These are phyloP conservation scores for Lucifuga dentata DNA, from an alignment of 2,113 vertebrate species.

Conservation along the genomic window DNA sequence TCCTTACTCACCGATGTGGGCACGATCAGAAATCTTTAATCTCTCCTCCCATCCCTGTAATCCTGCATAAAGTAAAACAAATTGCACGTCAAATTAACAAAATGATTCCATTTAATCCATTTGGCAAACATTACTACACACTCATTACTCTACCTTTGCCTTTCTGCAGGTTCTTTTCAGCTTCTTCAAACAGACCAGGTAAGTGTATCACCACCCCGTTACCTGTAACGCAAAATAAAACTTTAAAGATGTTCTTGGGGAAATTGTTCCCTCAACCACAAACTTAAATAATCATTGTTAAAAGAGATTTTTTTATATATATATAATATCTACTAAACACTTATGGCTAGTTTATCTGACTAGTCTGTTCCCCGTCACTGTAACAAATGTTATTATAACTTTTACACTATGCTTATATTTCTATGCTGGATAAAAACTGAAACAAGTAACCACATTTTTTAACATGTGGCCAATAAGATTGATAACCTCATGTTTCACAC, in stretches of 20 bases:
- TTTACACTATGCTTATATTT: no score
- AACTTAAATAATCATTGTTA: neutral
- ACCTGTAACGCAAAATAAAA: conserved; percentile 63
- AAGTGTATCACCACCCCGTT: conserved; percentile 88
- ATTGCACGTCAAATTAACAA: neutral
- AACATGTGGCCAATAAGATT: no score
- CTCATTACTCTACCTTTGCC: conserved; percentile 78
- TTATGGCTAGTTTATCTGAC: no score
- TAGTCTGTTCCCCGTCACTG: no score
- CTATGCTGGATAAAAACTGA: no score
- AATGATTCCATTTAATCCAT: no score
- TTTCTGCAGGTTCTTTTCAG: conserved; percentile 83
- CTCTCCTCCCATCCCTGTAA: conserved; percentile 85
- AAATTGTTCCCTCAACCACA: neutral
- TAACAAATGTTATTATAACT: no score
- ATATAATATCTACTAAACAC: no score
- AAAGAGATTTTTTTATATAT: no score
- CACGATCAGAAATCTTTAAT: conserved; percentile 86
- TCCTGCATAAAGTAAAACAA: conserved; percentile 62
- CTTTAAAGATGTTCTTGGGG: neutral
- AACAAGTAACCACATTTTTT: no score
- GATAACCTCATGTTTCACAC: no score
- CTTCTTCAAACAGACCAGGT: conserved; percentile 86
- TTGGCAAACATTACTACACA: neutral
- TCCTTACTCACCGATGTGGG: conserved; percentile 82